A percentile compares a stretch with the other conserved stretches of the same genome.
Conservation (phyloP, 2,888 invertebrate species). For the Cryptocephalus moraei region DNA sequence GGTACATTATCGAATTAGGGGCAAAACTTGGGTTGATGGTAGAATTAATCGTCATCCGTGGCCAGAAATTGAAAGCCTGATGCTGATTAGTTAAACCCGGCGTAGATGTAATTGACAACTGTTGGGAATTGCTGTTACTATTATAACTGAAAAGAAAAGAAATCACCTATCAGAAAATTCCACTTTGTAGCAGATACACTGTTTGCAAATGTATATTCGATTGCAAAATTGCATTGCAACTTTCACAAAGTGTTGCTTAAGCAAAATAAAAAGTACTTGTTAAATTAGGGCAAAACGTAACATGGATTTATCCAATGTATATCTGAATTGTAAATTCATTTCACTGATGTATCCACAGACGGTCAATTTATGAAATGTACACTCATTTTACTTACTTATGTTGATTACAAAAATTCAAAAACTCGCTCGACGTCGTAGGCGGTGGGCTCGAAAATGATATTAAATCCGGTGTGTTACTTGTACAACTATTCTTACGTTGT, state of each 20-base stretch:
- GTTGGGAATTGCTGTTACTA: slow-evolving; percentile 8
- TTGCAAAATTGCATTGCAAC: too few relatives aligned
- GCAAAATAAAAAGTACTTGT: too few relatives aligned
- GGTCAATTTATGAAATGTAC: background rate
- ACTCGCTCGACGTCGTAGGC: slow-evolving; percentile 45
- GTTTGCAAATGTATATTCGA: too few relatives aligned
- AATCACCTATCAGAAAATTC: too few relatives aligned
- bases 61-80: slow-evolving; percentile 13
- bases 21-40: slow-evolving; percentile 1
- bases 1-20: slow-evolving; percentile 4
- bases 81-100: slow-evolving; percentile 4
- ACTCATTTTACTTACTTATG: slow-evolving; percentile 37
- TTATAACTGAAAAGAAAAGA: background rate
- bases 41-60: slow-evolving; percentile 9
- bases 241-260: too few relatives aligned
- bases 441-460: slow-evolving; percentile 63
- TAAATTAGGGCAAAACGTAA: too few relatives aligned
- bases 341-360: too few relatives aligned
- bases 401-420: slow-evolving; percentile 48
- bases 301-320: too few relatives aligned
- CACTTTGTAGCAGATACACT: too few relatives aligned
- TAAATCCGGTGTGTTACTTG: slow-evolving; percentile 46
- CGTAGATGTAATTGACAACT: slow-evolving; percentile 4
- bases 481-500: slow-evolving; percentile 36
- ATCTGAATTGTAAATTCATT: too few relatives aligned